These are phyloP conservation scores for Deilephila porcellus DNA, from an alignment of 2,888 invertebrate genomes.

Conservation along the genomic window DNA sequence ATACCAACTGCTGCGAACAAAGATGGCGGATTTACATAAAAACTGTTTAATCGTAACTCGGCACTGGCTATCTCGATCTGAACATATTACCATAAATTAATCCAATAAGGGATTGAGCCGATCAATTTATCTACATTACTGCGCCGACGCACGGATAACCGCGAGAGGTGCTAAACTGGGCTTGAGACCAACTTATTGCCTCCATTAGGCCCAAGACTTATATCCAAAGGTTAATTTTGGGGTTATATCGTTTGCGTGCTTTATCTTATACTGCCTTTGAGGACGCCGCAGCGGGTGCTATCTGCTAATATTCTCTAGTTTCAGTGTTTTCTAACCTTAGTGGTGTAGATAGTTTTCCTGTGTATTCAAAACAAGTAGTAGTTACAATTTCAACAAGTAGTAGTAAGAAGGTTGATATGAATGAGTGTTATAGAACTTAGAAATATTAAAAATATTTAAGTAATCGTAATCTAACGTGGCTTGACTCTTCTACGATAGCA, in stretches of 20 bases:
- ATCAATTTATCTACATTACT: conserved; percentile 60
- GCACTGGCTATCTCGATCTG: conserved; percentile 68
- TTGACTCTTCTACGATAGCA: too few species aligned
- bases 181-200: conserved; percentile 58
- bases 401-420: too few species aligned
- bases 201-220: conserved; percentile 56
- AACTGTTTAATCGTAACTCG: conserved; percentile 80
- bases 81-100: conserved; percentile 63
- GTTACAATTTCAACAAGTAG: too few species aligned
- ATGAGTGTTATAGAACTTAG: too few species aligned
- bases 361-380: too few species aligned
- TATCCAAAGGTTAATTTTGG: conserved; percentile 31
- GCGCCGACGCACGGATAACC: conserved; percentile 57
- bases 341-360: too few species aligned
- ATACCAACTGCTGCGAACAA: conserved; percentile 69
- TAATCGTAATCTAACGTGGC: too few species aligned
- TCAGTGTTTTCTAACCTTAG: neutral
- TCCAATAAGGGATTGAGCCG: conserved; percentile 47
- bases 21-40: conserved; percentile 80
- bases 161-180: conserved; percentile 38
- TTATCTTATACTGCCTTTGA: conserved; percentile 14
- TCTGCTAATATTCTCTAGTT: neutral
- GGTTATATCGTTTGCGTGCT: conserved; percentile 20
- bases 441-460: too few species aligned
- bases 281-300: neutral